Percentiles rank a stretch among this genome's conserved stretches.
Evolutionary conservation across 64 coral and sea anemone species (phyloP).

Genomic region (Acropora yongei): DNA sequence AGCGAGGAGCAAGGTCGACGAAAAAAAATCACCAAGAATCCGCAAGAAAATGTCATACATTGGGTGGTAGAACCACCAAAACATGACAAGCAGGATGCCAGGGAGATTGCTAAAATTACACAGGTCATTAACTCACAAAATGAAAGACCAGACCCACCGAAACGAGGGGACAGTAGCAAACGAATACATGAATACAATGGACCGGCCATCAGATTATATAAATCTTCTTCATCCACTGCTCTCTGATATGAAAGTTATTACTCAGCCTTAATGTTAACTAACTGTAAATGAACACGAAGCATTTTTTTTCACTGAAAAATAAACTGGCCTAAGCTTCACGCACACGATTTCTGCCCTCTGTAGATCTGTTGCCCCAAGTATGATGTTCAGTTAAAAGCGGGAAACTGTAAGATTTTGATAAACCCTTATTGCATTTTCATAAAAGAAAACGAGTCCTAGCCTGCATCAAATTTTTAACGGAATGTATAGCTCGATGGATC

Average conservation of each 20-base stretch:
- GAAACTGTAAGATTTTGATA: not conserved
- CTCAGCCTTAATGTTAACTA: not conserved
- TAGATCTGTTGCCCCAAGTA: not conserved
- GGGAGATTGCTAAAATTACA: not conserved
- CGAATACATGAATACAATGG: not conserved
- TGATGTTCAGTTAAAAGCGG: not conserved
- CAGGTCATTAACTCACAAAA: not conserved
- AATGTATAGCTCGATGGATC: no score
- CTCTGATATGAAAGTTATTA: slow-evolving; percentile 6
- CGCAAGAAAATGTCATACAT: slow-evolving; percentile 14
- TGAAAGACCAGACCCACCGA: slow-evolving; percentile 16
- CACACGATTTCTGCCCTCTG: not conserved
- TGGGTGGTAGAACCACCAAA: slow-evolving; percentile 35
- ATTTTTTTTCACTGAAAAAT: not conserved
- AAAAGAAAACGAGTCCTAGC: no score
- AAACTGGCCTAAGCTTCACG: not conserved
- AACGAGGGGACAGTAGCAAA: slow-evolving; percentile 28
- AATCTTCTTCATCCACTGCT: slow-evolving; percentile 1
- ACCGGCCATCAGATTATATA: not conserved
- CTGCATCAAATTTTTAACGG: no score
- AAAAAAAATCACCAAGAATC: slow-evolving; percentile 15
- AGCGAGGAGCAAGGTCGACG: not conserved
- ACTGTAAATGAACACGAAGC: not conserved
- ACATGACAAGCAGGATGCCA: not conserved
- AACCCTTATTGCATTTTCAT: no score